Evolutionary conservation across 2,888 invertebrate species (phyloP).

Genomic region (Endomychus coccineus): DNA sequence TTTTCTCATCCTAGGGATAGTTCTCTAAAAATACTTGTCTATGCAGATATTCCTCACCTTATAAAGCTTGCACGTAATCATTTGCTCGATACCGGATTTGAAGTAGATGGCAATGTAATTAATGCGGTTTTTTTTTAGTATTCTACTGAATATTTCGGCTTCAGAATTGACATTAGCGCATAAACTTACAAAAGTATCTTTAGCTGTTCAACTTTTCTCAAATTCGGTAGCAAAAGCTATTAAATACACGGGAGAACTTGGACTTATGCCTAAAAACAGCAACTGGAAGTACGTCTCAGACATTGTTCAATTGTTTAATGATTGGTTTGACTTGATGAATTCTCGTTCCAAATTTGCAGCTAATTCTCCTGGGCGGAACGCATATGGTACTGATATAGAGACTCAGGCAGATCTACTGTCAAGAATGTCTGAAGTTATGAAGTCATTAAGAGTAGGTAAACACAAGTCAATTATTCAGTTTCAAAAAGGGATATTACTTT

Average conservation of each 20-base stretch:
- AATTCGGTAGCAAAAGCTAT: conserved; percentile 20
- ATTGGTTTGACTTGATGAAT: conserved; percentile 27
- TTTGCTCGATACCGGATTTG: conserved; percentile 19
- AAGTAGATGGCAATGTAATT: conserved; percentile 7
- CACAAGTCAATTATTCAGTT: conserved; percentile 21
- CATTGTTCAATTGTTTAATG: conserved; percentile 17
- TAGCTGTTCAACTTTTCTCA: conserved; percentile 20
- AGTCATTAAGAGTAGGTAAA: conserved; percentile 20
- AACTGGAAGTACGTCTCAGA: conserved; percentile 12
- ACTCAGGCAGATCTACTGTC: conserved; percentile 20
- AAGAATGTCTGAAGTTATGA: conserved; percentile 16
- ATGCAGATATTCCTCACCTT: conserved; percentile 23
- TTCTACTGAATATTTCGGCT: conserved; percentile 13
- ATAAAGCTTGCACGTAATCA: conserved; percentile 23
- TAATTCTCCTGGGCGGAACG: conserved; percentile 16
- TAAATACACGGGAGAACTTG: conserved; percentile 16
- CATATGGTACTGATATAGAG: conserved; percentile 21
- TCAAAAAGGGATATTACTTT: conserved; percentile 20
- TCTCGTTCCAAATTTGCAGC: conserved; percentile 17
- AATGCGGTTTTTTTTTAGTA: conserved; percentile 14
- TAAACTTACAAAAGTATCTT: conserved; percentile 21
- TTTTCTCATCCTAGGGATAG: conserved; percentile 17
- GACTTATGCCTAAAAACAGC: conserved; percentile 13
- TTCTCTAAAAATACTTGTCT: conserved; percentile 20
- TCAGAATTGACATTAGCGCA: conserved; percentile 20